Evolutionary conservation across 2,797 vertebrate genomes (phyloP).

Genomic region (Eulemur albifrons): DNA sequence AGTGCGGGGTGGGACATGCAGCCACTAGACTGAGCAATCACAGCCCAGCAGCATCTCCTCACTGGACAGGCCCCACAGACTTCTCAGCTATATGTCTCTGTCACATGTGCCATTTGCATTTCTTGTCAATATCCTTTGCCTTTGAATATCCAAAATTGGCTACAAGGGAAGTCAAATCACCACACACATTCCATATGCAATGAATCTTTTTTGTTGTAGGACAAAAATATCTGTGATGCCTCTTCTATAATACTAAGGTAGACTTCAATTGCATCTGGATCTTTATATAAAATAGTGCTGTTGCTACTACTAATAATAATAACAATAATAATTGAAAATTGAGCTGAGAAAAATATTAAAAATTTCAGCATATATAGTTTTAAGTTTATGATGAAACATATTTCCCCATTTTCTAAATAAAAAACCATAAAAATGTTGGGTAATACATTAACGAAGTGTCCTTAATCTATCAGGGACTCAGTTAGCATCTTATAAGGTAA

Average conservation of each 20-base stretch:
- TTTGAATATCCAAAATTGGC: conserved; percentile 2
- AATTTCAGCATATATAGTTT: background rate
- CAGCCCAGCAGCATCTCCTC: background rate
- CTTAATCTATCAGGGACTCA: background rate
- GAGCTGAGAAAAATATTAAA: background rate
- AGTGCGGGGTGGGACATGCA: background rate
- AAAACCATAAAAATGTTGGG: background rate
- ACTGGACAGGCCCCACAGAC: background rate
- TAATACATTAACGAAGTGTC: background rate
- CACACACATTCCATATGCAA: background rate
- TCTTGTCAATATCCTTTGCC: background rate
- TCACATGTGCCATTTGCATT: background rate
- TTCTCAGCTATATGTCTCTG: background rate
- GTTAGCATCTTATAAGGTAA: background rate
- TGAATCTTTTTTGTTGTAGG: background rate
- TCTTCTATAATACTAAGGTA: background rate
- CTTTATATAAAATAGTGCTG: background rate
- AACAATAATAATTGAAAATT: background rate
- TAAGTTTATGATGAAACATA: background rate
- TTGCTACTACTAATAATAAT: background rate
- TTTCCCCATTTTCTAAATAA: background rate
- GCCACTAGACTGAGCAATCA: background rate
- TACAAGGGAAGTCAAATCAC: background rate
- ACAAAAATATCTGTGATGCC: background rate
- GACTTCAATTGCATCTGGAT: background rate